phyloP scores from a whole-genome alignment of 2,888 invertebrate genomes.

The Hirtodrosophila confusa region DNA sequence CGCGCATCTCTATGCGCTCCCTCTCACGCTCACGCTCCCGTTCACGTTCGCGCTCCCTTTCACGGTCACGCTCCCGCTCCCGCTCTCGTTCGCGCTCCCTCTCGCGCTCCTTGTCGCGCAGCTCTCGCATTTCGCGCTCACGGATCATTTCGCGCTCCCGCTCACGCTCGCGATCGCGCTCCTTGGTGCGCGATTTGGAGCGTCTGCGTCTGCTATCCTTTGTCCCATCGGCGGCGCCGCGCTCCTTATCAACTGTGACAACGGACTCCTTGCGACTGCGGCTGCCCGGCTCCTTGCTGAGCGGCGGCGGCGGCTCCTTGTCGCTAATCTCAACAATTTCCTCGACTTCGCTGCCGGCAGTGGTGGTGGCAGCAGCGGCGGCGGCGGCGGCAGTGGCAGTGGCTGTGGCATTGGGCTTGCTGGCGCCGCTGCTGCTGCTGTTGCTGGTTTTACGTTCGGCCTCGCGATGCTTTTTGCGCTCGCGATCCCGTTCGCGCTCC shows the following conservation, averaged over 20 bases:
- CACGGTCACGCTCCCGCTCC: constrained; percentile 86
- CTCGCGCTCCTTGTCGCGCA: constrained; percentile 80
- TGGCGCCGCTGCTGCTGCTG: constrained; percentile 71
- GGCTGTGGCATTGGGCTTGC: neutral
- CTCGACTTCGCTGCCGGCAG: constrained; percentile 39
- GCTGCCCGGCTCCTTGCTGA: constrained; percentile 13
- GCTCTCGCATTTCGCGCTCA: constrained; percentile 58
- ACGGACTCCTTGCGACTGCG: constrained; percentile 58
- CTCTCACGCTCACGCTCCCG: constrained; percentile 44
- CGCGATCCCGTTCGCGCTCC: constrained; percentile 84
- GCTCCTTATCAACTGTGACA: constrained; percentile 80
- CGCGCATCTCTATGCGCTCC: constrained; percentile 37
- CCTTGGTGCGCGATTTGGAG: constrained; percentile 84
- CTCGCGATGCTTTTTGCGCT: constrained; percentile 82
- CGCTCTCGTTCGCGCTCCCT: constrained; percentile 85
- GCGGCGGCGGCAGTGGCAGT: neutral
- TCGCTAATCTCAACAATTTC: constrained; percentile 71
- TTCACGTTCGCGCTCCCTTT: constrained; percentile 70
- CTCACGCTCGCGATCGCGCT: constrained; percentile 85
- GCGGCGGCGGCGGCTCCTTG: constrained; percentile 29
- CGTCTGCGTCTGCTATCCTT: constrained; percentile 72
- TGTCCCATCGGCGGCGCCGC: constrained; percentile 62
- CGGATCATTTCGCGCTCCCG: constrained; percentile 84
- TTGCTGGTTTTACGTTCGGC: constrained; percentile 73
- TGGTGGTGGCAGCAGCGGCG: neutral